Percentiles rank a stretch among this genome's conserved stretches.
These are phyloP conservation scores for Acromyrmex charruanus DNA, from an alignment of 1,140 invertebrate species.

Conservation along the genomic window DNA sequence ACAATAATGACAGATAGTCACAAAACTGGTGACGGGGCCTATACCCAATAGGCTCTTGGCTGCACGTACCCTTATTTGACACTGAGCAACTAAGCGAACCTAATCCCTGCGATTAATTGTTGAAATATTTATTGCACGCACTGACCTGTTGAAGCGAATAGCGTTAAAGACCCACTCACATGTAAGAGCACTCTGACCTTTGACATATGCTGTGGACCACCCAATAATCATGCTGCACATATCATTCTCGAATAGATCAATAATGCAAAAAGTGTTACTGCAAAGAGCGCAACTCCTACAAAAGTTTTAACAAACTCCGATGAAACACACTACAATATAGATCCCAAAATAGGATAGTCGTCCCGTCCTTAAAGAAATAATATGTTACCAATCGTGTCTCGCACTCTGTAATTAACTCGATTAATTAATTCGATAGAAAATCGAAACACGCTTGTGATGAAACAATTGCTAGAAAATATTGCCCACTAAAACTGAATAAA, in stretches of 20 bases:
- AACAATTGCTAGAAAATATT: neutral
- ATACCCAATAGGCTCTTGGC: slow-evolving; percentile 69
- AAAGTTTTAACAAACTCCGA: slow-evolving; percentile 14
- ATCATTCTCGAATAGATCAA: slow-evolving; percentile 1
- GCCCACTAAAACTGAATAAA: slow-evolving; percentile 9
- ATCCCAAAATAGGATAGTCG: slow-evolving; percentile 27
- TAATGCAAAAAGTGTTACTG: neutral
- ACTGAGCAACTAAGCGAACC: slow-evolving; percentile 43
- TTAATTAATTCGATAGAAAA: slow-evolving; percentile 24
- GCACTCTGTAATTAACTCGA: slow-evolving; percentile 43
- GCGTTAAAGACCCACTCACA: slow-evolving; percentile 33
- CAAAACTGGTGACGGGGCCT: slow-evolving; percentile 73
- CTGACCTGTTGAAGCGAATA: slow-evolving; percentile 19
- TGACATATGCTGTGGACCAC: slow-evolving; percentile 54
- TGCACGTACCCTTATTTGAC: slow-evolving; percentile 59
- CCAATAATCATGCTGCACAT: slow-evolving; percentile 41
- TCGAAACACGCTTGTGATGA: slow-evolving; percentile 30
- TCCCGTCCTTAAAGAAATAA: slow-evolving; percentile 32
- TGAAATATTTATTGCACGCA: slow-evolving; percentile 59
- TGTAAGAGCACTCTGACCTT: slow-evolving; percentile 1
- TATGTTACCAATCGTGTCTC: neutral
- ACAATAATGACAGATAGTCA: slow-evolving; percentile 36
- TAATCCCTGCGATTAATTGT: slow-evolving; percentile 40
- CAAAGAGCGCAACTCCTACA: neutral
- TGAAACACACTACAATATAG: neutral